Base-by-base conservation (phyloP, 2,113 vertebrate species). In the Okapia johnstoni region DNA sequence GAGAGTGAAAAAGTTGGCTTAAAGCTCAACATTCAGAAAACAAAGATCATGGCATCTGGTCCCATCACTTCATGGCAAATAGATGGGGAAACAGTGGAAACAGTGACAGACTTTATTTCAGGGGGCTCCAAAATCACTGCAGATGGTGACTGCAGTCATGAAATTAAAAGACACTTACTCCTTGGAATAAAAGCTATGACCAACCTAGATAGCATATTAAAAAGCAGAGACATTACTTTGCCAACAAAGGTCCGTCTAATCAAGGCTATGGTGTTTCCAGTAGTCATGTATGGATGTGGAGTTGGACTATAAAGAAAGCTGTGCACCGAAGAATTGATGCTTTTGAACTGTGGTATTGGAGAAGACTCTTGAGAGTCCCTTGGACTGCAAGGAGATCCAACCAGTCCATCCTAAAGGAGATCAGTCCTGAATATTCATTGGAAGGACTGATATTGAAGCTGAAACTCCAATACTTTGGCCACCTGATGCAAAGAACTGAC, bases 281-380 rank as follows among this genome's bases (percentile, higher is more conserved):
- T n/a, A n/a, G 63, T 66, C 16, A 19, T n/a, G 63, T 66, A 1
- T 66, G 61, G 61, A n/a, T 66, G 16, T 66, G 30, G 33, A 66
- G 16, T 66, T 66, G 63, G 63, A 66, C 61, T 63, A 66, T 66
- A 66, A 66, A 66, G 33, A 66, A 66, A n/a, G 28, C 33, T n/a
- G 61, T n/a, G 33, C 0, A 0, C 61, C 0, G 7, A n/a, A 66
- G 8, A 10, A 66, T 1, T n/a, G 61, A 9, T n/a, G 33, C 1
- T 66, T n/a, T 66, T 66, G 61, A n/a, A n/a, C 61, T 66, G 33
- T n/a, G 33, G 61, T 66, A 16, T n/a, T n/a, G 63, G 63, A 66
- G 33, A 66, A 66, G 33, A 66, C 33, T 66, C 63, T 66, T 66
- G 33, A 66, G 63, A 66, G 33, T n/a, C 33, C 63, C 7, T 5